Conservation (phyloP, 2,113 vertebrate genomes). For the Balaenoptera acutorostrata region DNA sequence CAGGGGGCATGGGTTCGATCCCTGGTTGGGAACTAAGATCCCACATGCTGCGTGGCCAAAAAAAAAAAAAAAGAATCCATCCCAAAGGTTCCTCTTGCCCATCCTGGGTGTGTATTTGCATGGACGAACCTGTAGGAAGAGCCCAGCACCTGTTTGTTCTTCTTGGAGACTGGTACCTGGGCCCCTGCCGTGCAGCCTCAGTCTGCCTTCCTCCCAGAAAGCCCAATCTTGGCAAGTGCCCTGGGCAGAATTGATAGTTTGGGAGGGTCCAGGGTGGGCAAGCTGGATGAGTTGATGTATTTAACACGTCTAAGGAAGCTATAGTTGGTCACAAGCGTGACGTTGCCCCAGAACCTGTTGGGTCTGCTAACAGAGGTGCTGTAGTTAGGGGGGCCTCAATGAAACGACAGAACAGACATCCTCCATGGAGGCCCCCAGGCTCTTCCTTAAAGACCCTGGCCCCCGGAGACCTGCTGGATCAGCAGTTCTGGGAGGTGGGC, state of each 20-base stretch:
- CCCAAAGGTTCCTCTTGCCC: too few species aligned
- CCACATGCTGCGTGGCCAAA: too few species aligned
- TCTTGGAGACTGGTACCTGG: neutral
- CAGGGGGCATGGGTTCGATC: too few species aligned
- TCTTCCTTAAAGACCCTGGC: accelerated
- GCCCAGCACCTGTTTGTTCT: neutral
- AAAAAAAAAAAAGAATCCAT: too few species aligned
- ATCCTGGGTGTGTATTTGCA: too few species aligned
- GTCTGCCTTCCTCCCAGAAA: neutral
- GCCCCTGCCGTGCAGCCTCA: neutral
- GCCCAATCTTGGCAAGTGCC: neutral
- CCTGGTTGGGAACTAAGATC: too few species aligned
- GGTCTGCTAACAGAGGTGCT: too few species aligned
- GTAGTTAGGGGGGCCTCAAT: accelerated
- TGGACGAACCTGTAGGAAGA: neutral
- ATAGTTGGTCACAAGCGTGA: neutral
- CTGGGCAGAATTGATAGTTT: neutral
- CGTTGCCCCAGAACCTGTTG: too few species aligned
- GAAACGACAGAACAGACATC: too few species aligned
- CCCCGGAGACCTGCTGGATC: neutral
- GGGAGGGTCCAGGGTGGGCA: neutral
- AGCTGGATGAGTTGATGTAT: accelerated
- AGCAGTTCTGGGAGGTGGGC: neutral
- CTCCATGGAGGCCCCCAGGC: neutral
- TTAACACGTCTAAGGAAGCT: neutral